These are phyloP conservation scores for Mnemiopsis leidyi DNA, from an alignment of 37 sponge, comb jelly and placozoan species.

Conservation along the genomic window DNA sequence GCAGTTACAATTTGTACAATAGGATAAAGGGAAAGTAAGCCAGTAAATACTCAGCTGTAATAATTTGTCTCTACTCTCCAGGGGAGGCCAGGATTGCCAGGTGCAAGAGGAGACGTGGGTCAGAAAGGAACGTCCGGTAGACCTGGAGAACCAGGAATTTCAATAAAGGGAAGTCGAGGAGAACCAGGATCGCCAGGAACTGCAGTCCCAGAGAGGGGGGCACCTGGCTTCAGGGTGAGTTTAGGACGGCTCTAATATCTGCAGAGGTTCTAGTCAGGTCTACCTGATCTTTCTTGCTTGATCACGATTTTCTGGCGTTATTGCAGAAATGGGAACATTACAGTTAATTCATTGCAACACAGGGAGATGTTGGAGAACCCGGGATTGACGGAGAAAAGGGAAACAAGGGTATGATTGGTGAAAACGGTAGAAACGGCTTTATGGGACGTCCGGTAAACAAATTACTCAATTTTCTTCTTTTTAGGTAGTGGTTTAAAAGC, in stretches of 20 bases:
- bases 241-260: too few species aligned
- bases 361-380: slow-evolving; percentile 36
- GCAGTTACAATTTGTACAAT: too few species aligned
- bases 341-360: too few species aligned
- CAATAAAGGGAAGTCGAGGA: not conserved
- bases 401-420: not conserved
- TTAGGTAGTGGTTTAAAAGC: too few species aligned
- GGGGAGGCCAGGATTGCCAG: not conserved
- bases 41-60: too few species aligned
- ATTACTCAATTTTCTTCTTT: too few species aligned
- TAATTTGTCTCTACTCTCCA: too few species aligned
- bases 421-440: not conserved
- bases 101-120: not conserved
- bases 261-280: too few species aligned
- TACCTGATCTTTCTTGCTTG: too few species aligned
- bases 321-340: too few species aligned
- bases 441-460: not conserved
- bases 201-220: not conserved
- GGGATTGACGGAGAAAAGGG: slow-evolving; percentile 13
- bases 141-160: not conserved
- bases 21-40: too few species aligned
- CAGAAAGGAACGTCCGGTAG: not conserved
- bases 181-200: not conserved
- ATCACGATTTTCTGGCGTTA: too few species aligned
- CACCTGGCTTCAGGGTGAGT: not conserved